Evolutionary conservation across 2,797 vertebrate genomes (phyloP), one percentile per base, ranked within the genome.

Genomic region (Enteromius unitaeniatus): DNA sequence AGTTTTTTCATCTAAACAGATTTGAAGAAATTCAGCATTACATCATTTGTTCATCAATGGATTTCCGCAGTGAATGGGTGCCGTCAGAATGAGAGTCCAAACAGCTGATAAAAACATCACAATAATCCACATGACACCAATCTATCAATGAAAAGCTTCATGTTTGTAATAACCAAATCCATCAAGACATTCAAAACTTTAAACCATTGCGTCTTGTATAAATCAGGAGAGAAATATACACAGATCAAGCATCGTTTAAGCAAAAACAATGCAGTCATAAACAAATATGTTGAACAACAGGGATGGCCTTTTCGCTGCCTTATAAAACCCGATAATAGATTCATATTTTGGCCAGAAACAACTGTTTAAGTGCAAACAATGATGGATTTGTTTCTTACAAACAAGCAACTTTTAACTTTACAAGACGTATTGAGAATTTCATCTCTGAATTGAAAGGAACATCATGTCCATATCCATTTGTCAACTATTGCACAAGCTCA

Each of bases 401-500:
- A 17, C 26, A 31, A 1, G 6, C 60, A 15, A 0, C 60, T 31
- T 64, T 31, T 31, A 64, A 64, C 60, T 64, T 64, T 15, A 17
- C 6, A 31, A 31, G 60, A 31, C 28, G 6, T 64, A 64, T 64
- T 64, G 26, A 31, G 14, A 31, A 31, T 64, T 34, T 34, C 28
- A 14, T 19, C 64, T 67, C 45, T 49, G 19, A 28, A 73, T 17
- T 51, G 45, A 3, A 58, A 76, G 58, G n/a, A 55, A 58, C 26
- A 64, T 40, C 51, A 15, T 28, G 51, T 42, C 51, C 31, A 26
- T 42, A 17, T 79, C 34, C 3, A 64, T 62, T 51, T 49, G 28
- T 64, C 53, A 17, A 15, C 26, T 47, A n/a, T 87, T 84, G 83
- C 84, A 88, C 89, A 84, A 86, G 79, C 88, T 91, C 19, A 82